Conservation (phyloP, 2,888 invertebrate species). For the Amphipyra berbera region DNA sequence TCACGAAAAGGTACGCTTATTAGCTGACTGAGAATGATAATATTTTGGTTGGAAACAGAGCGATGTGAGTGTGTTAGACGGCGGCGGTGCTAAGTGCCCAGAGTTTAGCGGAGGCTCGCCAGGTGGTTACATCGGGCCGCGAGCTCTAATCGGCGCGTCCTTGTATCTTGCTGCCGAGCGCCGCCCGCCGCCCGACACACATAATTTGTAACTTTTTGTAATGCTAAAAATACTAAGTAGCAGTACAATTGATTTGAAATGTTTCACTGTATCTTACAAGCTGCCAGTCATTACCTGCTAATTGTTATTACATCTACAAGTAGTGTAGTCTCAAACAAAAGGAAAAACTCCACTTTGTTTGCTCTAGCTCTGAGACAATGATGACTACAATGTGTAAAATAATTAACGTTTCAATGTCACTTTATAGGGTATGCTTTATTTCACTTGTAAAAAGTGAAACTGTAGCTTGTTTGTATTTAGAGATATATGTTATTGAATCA, state of each 20-base stretch:
- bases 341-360: conserved; percentile 11
- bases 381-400: conserved; percentile 10
- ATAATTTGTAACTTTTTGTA: conserved; percentile 34
- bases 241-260: conserved; percentile 28
- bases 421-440: not conserved
- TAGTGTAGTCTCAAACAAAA: conserved; percentile 1
- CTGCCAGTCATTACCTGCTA: conserved; percentile 10
- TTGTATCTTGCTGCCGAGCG: conserved; percentile 52
- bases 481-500: not conserved
- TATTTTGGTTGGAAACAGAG: not conserved
- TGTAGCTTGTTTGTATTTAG: conserved; percentile 2
- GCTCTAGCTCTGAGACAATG: conserved; percentile 4
- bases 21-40: not conserved
- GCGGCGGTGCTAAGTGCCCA: conserved; percentile 57
- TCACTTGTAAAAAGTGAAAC: not conserved
- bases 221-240: conserved; percentile 38
- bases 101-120: conserved; percentile 62
- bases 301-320: not conserved
- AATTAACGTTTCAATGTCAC: conserved; percentile 19
- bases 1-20: not conserved
- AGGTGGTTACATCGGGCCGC: conserved; percentile 55
- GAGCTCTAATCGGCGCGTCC: conserved; percentile 68
- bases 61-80: conserved; percentile 1
- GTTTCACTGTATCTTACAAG: conserved; percentile 18
- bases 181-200: conserved; percentile 16